phyloP scores from a whole-genome alignment of 2,113 vertebrate genomes.

The Chaetura pelagica region DNA sequence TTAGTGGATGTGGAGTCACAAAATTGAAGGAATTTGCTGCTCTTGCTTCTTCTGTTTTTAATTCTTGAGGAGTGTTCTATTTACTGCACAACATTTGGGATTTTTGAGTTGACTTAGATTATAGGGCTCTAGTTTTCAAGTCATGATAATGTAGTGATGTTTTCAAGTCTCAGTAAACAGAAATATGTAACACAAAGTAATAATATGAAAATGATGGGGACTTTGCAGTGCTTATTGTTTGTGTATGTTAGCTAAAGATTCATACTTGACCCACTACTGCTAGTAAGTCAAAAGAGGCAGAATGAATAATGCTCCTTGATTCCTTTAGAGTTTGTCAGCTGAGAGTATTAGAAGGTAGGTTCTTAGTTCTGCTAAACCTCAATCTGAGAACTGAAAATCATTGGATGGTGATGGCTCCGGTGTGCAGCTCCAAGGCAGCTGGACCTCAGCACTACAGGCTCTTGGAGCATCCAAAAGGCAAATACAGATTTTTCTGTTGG shows the following conservation, averaged over 20 bases:
- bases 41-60: background rate
- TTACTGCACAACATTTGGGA: background rate
- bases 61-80: background rate
- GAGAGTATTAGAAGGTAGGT: background rate
- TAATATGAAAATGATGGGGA: background rate
- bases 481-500: background rate
- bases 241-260: background rate
- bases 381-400: background rate
- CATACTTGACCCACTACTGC: background rate
- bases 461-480: background rate
- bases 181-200: background rate
- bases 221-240: background rate
- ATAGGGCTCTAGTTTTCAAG: background rate
- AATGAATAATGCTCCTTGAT: background rate
- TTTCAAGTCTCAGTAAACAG: background rate
- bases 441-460: background rate
- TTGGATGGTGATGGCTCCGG: background rate
- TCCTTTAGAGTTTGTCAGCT: background rate
- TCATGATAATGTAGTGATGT: rapidly evolving
- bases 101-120: background rate
- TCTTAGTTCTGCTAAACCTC: background rate
- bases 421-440: background rate
- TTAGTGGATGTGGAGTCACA: background rate
- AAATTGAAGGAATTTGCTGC: background rate
- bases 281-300: background rate